Evolutionary conservation across 2,797 vertebrate species (phyloP), one percentile per base, ranked within the genome.

Genomic region (Alca torda): DNA sequence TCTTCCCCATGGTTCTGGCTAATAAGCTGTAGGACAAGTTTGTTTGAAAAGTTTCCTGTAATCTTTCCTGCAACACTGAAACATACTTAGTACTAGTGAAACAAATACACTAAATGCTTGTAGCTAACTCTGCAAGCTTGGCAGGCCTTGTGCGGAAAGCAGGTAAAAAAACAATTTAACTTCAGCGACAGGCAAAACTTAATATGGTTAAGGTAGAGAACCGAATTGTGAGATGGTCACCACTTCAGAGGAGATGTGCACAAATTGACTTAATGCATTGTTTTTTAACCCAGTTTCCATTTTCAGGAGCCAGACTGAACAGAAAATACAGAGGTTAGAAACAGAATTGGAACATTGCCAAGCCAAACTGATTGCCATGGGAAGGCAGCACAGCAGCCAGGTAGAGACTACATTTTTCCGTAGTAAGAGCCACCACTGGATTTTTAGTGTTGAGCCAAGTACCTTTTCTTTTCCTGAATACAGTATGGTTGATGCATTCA

Each of bases 321-420:
- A 96, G 60, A 91, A 95, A 59, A 91, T 98, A 17, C 96, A 98
- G 92, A 97, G 80, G 54, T 97, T 98, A 23, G 97, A 98, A 85
- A 92, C 76, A 10, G 98, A 98, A 82, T 87, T 98, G 92, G 97
- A 98, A 84, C 97, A 97, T 56, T 97, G 97, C 78, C 98, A 97
- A 61, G 91, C 78, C 46, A 97, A 96, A 81, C 93, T 98, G 72
- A 91, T 96, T 33, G 90, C 92, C 2, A 63, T 97, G 76, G 96
- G 97, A 16, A 89, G 86, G 23, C 97, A 97, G 61, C 94, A 97
- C 65, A 83, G 8, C 68, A 95, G n/a, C n/a, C 97, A 98, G 98
- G 98, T 98, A 95, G 39, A 60, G 31, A 50, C 60, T 8, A 6
- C 24, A 19, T 59, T 23, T 63, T 83, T 67, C 60, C 5, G 1